Evolutionary conservation across 2,113 vertebrate species (phyloP), one percentile per base, ranked within the genome.

Genomic region (Rhadina sibilatrix): DNA sequence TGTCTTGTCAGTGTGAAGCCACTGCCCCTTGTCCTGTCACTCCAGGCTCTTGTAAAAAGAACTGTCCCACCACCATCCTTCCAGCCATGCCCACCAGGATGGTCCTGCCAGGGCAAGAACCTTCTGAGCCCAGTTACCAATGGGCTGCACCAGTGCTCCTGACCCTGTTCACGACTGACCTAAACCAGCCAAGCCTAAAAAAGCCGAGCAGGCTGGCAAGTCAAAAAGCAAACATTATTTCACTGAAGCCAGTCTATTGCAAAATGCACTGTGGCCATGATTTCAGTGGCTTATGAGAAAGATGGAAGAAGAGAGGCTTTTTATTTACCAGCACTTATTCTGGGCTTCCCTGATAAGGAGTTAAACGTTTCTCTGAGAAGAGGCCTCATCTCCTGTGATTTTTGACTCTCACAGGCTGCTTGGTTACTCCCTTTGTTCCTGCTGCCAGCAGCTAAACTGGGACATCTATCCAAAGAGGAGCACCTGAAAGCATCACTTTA

Each of bases 401-500:
- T 95, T 85, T 85, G 42, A 90, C 19, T 94, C 52, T 66, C 53
- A 47, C 57, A 66, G 86, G 44, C n/a, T 90, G 68, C 60, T 23
- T 53, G 61, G 37, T 86, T 82, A 37, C 25, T 84, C 50, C 20
- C 69, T 95, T 93, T 96, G 60, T 81, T 94, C 88, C 93, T 65
- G n/a, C 44, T 86, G 82, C 74, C 85, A 88, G 63, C 79, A 93
- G 71, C 78, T 93, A 93, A 92, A 93, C 56, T 52, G 52, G 68
- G 88, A 70, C 52, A 33, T 88, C 50, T 92, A 50, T 70, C 86
- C 15, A 50, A 81, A 88, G 75, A 72, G 59, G 46, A 77, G 79
- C 70, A 95, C 71, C 92, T 88, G 68, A 93, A 94, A 85, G 59
- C 42, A 83, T 90, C 64, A n/a, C 44, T 94, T 83, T 70, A 37